Evolutionary conservation across 1,140 invertebrate species (phyloP).

Genomic region (Maconellicoccus hirsutus): DNA sequence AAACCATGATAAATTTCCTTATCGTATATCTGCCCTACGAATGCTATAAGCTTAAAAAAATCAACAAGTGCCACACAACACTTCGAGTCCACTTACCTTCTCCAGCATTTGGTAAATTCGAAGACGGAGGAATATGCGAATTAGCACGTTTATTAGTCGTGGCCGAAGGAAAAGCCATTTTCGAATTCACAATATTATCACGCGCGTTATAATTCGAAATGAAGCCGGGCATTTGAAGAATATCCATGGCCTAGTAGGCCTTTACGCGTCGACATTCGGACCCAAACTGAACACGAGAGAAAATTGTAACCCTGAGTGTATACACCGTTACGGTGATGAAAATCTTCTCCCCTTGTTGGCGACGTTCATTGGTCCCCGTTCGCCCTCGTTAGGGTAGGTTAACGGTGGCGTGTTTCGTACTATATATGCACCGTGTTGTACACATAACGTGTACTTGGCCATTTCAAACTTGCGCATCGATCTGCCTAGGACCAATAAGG

Average conservation of each 20-base stretch:
- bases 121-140: neutral
- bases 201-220: neutral
- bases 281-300: neutral
- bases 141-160: neutral
- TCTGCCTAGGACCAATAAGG: neutral
- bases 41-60: neutral
- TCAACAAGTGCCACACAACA: neutral
- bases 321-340: neutral
- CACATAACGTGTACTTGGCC: neutral
- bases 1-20: too few relatives aligned
- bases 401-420: neutral
- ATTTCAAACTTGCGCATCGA: neutral
- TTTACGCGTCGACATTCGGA: constrained; percentile 7
- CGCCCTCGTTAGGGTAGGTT: neutral
- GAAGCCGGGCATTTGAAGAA: neutral
- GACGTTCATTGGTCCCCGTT: neutral
- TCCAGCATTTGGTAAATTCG: neutral
- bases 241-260: neutral
- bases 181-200: neutral
- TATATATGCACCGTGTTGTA: too few relatives aligned
- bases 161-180: neutral
- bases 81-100: neutral
- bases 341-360: neutral
- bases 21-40: too few relatives aligned
- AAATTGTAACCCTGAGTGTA: neutral